Conservation (phyloP, 2,888 invertebrate species). For the Dolichopus griseipennis region DNA sequence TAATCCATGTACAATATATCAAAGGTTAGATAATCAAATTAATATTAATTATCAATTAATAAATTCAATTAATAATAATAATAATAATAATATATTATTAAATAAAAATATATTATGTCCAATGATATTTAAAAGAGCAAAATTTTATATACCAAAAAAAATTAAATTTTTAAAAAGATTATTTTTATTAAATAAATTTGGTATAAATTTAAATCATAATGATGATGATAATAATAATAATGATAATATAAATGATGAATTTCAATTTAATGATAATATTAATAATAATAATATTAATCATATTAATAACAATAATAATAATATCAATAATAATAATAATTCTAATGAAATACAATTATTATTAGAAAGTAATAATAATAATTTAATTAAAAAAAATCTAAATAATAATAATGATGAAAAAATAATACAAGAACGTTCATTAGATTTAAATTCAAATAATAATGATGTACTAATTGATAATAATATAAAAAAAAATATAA, state of each 20-base stretch:
- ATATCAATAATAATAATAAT: background rate
- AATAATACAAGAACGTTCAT: conserved; percentile 21
- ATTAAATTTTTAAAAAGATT: background rate
- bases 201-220: background rate
- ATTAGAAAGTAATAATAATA: background rate
- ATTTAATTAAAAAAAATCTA: too few relatives aligned
- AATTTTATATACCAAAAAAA: conserved; percentile 37
- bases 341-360: conserved; percentile 1
- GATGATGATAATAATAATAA: background rate
- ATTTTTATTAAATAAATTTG: background rate
- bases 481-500: too few relatives aligned
- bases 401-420: background rate
- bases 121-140: conserved; percentile 33
- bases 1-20: conserved; percentile 54
- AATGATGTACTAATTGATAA: too few relatives aligned
- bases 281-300: background rate
- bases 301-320: too few relatives aligned
- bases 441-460: conserved; percentile 15
- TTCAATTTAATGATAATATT: background rate
- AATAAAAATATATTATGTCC: conserved; percentile 24
- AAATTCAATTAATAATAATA: conserved; percentile 19
- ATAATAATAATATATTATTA: conserved; percentile 21
- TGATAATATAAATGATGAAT: background rate
- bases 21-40: conserved; percentile 45
- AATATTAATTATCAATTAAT: background rate